Conservation (phyloP, 2,797 vertebrate species). For the Microctenopoma stevenorrisi region DNA sequence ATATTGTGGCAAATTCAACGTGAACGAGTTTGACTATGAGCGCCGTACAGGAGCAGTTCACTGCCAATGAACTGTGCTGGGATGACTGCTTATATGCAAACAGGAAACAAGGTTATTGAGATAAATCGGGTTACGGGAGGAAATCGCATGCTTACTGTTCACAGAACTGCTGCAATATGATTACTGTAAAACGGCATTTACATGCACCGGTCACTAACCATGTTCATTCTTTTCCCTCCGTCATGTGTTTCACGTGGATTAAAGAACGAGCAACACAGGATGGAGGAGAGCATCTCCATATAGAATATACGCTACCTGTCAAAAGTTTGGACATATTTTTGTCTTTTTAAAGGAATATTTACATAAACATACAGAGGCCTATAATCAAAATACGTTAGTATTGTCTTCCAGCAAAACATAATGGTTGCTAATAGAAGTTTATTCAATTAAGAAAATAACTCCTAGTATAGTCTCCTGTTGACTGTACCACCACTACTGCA, state of each 20-base stretch:
- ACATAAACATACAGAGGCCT: too few relatives aligned
- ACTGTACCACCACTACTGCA: slow-evolving; percentile 8
- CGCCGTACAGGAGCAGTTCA: neutral
- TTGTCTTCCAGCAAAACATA: too few relatives aligned
- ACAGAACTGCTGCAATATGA: slow-evolving; percentile 37
- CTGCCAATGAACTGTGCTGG: neutral
- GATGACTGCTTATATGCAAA: slow-evolving; percentile 24
- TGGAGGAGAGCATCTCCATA: too few relatives aligned
- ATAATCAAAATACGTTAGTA: too few relatives aligned
- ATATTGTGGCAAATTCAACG: neutral
- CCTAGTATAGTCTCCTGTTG: slow-evolving; percentile 9
- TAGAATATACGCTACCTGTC: too few relatives aligned
- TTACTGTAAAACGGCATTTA: slow-evolving; percentile 53
- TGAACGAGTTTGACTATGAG: neutral
- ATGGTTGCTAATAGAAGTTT: too few relatives aligned
- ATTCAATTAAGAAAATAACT: too few relatives aligned
- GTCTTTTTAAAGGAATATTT: too few relatives aligned
- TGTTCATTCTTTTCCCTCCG: slow-evolving; percentile 26
- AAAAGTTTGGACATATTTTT: too few relatives aligned
- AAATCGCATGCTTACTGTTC: slow-evolving; percentile 42
- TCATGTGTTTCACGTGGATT: slow-evolving; percentile 45
- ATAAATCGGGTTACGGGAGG: slow-evolving; percentile 47
- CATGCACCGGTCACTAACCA: slow-evolving; percentile 40
- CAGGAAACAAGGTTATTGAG: slow-evolving; percentile 38
- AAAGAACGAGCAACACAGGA: slow-evolving; percentile 3